Evolutionary conservation across 2,888 invertebrate species (phyloP).

Genomic region (Polyommatus icarus): DNA sequence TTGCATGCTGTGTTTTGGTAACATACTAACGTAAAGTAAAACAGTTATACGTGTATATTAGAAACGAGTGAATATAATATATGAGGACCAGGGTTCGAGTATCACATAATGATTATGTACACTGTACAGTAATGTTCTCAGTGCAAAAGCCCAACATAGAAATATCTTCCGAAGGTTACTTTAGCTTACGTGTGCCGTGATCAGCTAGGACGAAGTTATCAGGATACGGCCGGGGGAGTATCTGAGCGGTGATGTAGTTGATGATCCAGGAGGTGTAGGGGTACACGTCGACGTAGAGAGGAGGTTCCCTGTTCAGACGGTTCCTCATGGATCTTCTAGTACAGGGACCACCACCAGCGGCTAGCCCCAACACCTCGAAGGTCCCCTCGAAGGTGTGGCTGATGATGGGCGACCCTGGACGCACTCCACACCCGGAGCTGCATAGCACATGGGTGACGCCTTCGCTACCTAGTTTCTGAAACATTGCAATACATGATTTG

Average conservation of each 20-base stretch:
- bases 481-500: neutral
- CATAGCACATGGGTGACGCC: slow-evolving; percentile 65
- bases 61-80: neutral
- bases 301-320: slow-evolving; percentile 60
- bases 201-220: slow-evolving; percentile 55
- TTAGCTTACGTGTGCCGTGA: slow-evolving; percentile 50
- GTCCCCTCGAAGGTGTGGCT: slow-evolving; percentile 57
- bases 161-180: neutral
- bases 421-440: slow-evolving; percentile 65
- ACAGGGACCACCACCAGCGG: slow-evolving; percentile 60
- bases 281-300: slow-evolving; percentile 65
- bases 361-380: slow-evolving; percentile 63
- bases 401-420: slow-evolving; percentile 63
- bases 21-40: neutral
- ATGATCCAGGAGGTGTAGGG: slow-evolving; percentile 66
- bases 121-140: too few relatives aligned
- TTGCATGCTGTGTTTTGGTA: neutral
- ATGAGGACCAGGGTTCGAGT: too few relatives aligned
- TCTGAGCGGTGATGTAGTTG: slow-evolving; percentile 61
- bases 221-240: slow-evolving; percentile 61
- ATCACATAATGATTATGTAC: too few relatives aligned
- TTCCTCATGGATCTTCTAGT: slow-evolving; percentile 54
- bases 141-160: too few relatives aligned
- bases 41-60: neutral
- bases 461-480: slow-evolving; percentile 58